These are phyloP conservation scores for Oscheius sp. DNA, from an alignment of 2,888 invertebrate genomes.

Conservation along the genomic window DNA sequence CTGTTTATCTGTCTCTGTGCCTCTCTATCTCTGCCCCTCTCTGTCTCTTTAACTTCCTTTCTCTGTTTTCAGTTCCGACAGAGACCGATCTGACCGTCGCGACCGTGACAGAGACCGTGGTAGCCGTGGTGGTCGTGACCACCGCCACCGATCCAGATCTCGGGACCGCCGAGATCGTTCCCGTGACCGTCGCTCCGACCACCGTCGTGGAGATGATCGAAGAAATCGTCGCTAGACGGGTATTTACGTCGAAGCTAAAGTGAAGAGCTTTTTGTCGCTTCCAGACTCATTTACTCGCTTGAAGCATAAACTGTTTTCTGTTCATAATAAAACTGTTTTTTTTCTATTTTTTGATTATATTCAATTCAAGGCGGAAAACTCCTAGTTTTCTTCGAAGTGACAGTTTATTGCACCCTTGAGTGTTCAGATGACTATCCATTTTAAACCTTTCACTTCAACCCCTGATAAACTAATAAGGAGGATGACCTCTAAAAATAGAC, in stretches of 20 bases:
- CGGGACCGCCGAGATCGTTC: slow-evolving; percentile 26
- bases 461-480: too few species aligned
- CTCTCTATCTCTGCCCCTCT: too few species aligned
- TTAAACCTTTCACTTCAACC: too few species aligned
- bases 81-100: not conserved
- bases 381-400: not conserved
- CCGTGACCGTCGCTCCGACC: slow-evolving; percentile 19
- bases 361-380: too few species aligned
- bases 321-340: too few species aligned
- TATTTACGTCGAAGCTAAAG: not conserved
- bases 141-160: slow-evolving; percentile 10
- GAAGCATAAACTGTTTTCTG: too few species aligned
- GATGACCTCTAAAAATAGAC: not conserved
- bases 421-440: too few species aligned
- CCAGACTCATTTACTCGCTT: not conserved
- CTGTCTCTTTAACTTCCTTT: too few species aligned
- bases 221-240: slow-evolving; percentile 25
- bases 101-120: slow-evolving; percentile 28
- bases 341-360: too few species aligned
- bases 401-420: too few species aligned
- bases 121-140: slow-evolving; percentile 28
- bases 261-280: slow-evolving; percentile 11
- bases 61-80: too few species aligned
- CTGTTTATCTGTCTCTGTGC: too few species aligned
- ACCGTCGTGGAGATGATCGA: slow-evolving; percentile 1